Evolutionary conservation across 2,888 invertebrate genomes (phyloP), one percentile per base, ranked within the genome.

Genomic region (Seira sanloemensis): DNA sequence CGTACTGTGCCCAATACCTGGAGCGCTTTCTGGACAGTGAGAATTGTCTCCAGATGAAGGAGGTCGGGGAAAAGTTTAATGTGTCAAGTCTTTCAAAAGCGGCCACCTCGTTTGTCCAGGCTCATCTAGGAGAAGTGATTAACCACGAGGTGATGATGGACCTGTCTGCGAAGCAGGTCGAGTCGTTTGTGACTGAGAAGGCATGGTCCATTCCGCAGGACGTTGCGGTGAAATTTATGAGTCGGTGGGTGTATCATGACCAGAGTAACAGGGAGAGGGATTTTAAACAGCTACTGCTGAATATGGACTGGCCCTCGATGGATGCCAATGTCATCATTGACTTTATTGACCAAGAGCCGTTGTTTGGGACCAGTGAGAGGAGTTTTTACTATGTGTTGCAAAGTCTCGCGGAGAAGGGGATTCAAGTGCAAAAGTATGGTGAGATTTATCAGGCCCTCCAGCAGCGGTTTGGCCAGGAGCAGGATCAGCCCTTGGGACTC

Each of bases 1-100:
- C 91, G 86, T 93, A 94, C 90, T 94, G 94, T 91, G 93, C 93
- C 80, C 94, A 94, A 89, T 94, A 93, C 89, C 91, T 94, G 89
- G 93, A 94, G 87, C 91, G 93, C 74, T 93, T 93, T 91, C 90
- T 94, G 87, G 93, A 93, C 90, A 91, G 93, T 66, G 92, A 93
- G 77, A 94, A 94, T 91, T 94, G 94, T 91, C 91, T 94, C 23
- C 92, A 93, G 86, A 93, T 94, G 5, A 93, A 93, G 90, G 93
- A 93, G 88, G 91, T 94, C 89, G 93, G 94, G 1, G 92, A 93
- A 86, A 92, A 93, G 88, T 94, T 93, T 90, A 93, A 92, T 88
- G 91, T 94, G 87, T 92, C 93, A 65, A 91, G 92, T 85, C 91
- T 94, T 78, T 92, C 92, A 58, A 93, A 93, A 90, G 92, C 93